Evolutionary conservation across 1,140 invertebrate species (phyloP), one percentile per base, ranked within the genome.

Genomic region (Galleria mellonella): DNA sequence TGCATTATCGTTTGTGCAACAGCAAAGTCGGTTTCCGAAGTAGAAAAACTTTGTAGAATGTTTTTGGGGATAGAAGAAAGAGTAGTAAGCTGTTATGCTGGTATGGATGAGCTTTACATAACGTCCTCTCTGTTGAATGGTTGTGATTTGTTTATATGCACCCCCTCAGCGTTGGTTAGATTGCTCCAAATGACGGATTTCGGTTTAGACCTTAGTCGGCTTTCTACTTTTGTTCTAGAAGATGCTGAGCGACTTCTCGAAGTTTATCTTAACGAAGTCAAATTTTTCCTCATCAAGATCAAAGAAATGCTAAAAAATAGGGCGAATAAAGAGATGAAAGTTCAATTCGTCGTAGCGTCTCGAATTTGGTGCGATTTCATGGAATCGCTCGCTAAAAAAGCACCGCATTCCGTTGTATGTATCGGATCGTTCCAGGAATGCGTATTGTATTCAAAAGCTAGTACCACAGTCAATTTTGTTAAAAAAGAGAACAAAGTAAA

Each of bases 391-490:
- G 78, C 73, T 4, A 72, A 46, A 15, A 69, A 66, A 49, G 70
- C 72, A 0, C 68, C 78, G 1, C 62, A 84, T 47, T 63, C 81
- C 0, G 71, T 83, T 1, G 43, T 87, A 0, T 75, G 72, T 28
- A 77, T 87, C 11, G 64, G 75, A 2, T 69, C 83, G 1, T 77
- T 78, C 17, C 72, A 83, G 54, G 83, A 87, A 51, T 78, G 76
- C 40, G 73, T 83, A 0, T 40, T 83, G 6, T 87, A 87, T 47
- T 77, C 82, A 2, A 78, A 83, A 54, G 54, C 62, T 0, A 66
- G 64, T 38, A 76, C 69, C 9, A 55, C 66, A 0, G 70, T 83
- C 2, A 62, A 61, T 41, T 81, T 83, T 42, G 51, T 83, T 5
- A 62, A 55, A 27, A 57, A 56, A 17, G 60, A 72, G 17, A 67